Evolutionary conservation across 2,888 invertebrate species (phyloP), one percentile per base, ranked within the genome.

Genomic region (Ormyrus rosae): DNA sequence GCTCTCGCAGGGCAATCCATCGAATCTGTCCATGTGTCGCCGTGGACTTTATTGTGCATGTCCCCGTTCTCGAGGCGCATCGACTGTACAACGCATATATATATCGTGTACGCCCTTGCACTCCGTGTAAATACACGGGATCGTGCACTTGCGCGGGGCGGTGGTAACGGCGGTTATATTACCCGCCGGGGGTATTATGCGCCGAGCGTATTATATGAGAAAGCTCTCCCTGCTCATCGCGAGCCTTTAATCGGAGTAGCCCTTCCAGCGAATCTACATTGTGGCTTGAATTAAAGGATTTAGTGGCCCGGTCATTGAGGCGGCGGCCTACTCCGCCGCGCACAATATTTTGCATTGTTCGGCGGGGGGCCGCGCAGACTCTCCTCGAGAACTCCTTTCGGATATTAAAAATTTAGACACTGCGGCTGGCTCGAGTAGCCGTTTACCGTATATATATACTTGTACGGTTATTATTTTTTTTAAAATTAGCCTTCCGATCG

Each of bases 271-370:
- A 63, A 68, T 55, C 55, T 48, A 50, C 60, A 63, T 68, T 73
- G 73, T 63, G 55, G 68, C 63, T 9, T 68, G 68, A 78, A 73
- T 78, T 78, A 73, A 78, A 68, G 78, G 68, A 68, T 78, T 34
- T 34, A 34, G 34, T 4, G 34, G 34, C 34, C 34, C 34, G 34
- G 4, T 34, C 34, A 34, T 34, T 34, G 34, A 34, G 13, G 0
- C n/a, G n/a, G 34, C 34, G 34, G 34, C 4, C 34, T 34, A 34
- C 4, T 34, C 34, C 34, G 34, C 1, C 2, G 19, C 0, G 2
- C 34, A 4, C 34, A 4, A 34, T 34, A 34, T 34, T 34, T 34
- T 34, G 34, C 34, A 34, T 34, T 34, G 34, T 34, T 34, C 34
- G 34, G 34, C 4, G 34, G 34, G 34, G 34, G 4, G 2, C 34